Evolutionary conservation across 2,113 vertebrate genomes (phyloP).

Genomic region (Sapajus apella): DNA sequence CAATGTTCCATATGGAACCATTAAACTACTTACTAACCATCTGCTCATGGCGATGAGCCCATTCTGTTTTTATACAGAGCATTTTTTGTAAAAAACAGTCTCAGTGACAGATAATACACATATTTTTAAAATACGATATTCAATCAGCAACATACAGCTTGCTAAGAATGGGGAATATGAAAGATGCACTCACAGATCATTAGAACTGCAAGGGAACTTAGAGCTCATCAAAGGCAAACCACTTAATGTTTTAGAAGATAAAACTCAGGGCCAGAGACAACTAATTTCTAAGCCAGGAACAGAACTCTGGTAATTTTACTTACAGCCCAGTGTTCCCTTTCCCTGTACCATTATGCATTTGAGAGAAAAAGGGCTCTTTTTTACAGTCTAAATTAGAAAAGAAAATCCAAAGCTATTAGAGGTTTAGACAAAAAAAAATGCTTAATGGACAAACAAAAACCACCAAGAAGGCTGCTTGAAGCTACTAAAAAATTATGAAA

Average conservation of each 20-base stretch:
- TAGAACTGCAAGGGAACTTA: neutral
- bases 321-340: neutral
- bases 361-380: neutral
- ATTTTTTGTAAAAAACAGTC: neutral
- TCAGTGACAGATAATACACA: neutral
- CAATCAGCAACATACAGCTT: neutral
- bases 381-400: slow-evolving; percentile 4
- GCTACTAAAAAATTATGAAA: neutral
- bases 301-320: neutral
- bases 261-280: neutral
- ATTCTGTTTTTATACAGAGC: neutral
- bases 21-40: neutral
- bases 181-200: neutral
- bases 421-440: neutral
- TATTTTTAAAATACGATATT: slow-evolving; percentile 4
- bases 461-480: neutral
- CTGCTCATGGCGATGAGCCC: neutral
- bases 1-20: neutral
- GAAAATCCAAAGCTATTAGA: neutral
- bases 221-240: neutral
- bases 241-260: neutral
- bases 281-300: slow-evolving; percentile 6
- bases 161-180: neutral
- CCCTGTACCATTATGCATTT: neutral
- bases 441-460: neutral